Evolutionary conservation across 37 sponge, comb jelly and placozoan genomes (phyloP), one percentile per base, ranked within the genome.

Genomic region (Amphimedon queenslandica): DNA sequence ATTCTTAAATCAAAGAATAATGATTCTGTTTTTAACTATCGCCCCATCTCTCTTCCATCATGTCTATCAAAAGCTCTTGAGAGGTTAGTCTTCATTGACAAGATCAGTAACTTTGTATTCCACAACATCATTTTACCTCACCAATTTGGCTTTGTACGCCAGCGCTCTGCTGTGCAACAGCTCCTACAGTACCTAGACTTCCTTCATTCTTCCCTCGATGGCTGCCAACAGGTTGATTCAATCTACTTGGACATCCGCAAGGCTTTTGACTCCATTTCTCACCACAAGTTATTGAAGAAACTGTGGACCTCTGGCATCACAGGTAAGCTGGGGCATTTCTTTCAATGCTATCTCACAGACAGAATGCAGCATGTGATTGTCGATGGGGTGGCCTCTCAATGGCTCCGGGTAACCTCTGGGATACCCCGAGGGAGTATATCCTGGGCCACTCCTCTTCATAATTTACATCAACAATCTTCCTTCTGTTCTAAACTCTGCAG

Each of bases 31-130:
- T 40, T 33, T 4, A 68, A 68, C 61, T 78, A 57, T n/a, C 11
- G 70, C 1, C 79, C 79, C 1, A 69, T 78, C 31, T 78, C 79
- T 1, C 61, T 78, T 43, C 41, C 68, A 16, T 39, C 79, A 18
- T 8, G 67, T 0, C 40, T 31, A n/a, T 68, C 70, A 2, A 78
- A 78, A 30, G 3, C 51, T 4, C 70, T 78, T 2, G 70, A 78
- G 40, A 28, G 70, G 35, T 32, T 68, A 5, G 60, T 78, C 53
- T 60, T 57, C 32, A 34, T 57, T 56, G 29, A n/a, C 0, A 21
- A 70, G 4, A 11, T 79, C 11, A 21, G 28, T n/a, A 33, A 63
- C 24, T 27, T 70, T 2, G n/a, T 63, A 1, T 4, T 28, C 8
- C 33, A 71, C 51, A 13, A 36, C 32, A 30, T 70, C 25, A 36